Percentiles rank a stretch among this genome's conserved stretches.
Conservation (phyloP, 2,888 invertebrate genomes). For the Prenolepis imparis region DNA sequence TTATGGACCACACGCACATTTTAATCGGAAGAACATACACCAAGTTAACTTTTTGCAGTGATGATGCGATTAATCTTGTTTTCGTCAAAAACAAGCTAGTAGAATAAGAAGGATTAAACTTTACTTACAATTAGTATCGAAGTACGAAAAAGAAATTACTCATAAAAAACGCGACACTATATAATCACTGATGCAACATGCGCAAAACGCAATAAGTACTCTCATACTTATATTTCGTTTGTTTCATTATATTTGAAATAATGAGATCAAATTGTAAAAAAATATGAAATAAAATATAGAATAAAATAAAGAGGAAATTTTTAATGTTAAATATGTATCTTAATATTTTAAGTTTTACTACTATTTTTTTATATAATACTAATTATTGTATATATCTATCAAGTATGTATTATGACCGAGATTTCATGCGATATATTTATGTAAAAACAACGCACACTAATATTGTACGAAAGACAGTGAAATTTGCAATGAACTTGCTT, state of each 20-base stretch:
- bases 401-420: neutral
- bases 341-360: neutral
- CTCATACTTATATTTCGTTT: neutral
- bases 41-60: neutral
- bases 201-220: neutral
- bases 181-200: neutral
- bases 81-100: neutral
- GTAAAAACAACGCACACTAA: neutral
- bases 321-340: neutral
- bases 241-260: conserved; percentile 5
- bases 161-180: neutral
- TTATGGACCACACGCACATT: conserved; percentile 9
- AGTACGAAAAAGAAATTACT: neutral
- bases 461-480: neutral
- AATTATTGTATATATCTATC: neutral
- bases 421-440: neutral
- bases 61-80: neutral
- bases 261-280: neutral
- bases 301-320: neutral
- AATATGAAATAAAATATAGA: neutral
- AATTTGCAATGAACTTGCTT: neutral
- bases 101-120: neutral
- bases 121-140: neutral
- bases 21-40: conserved; percentile 13
- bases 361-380: neutral